phyloP scores from a whole-genome alignment of 2,113 vertebrate genomes.

The Mixornis gularis region DNA sequence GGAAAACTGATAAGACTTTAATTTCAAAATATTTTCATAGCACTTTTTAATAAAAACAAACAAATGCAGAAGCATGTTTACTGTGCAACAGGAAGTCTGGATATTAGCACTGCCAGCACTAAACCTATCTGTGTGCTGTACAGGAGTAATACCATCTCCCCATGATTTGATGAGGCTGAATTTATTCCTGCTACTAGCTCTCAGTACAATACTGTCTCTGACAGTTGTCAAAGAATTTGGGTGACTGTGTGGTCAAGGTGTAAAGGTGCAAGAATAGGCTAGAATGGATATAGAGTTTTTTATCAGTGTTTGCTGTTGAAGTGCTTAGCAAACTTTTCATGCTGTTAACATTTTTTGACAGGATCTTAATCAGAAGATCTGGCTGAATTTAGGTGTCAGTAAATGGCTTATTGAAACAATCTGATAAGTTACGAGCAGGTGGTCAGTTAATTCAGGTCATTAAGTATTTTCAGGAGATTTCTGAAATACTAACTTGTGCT shows the following conservation, averaged over 20 bases:
- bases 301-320: neutral
- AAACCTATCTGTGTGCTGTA: neutral
- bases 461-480: neutral
- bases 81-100: neutral
- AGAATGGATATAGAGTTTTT: neutral
- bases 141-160: neutral
- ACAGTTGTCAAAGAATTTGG: neutral
- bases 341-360: neutral
- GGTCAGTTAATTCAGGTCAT: neutral
- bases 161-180: neutral
- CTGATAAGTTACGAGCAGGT: neutral
- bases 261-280: neutral
- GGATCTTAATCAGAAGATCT: neutral
- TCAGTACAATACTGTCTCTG: neutral
- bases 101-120: neutral
- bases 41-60: neutral
- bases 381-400: neutral
- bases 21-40: neutral
- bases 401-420: neutral
- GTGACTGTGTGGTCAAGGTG: neutral
- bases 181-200: neutral
- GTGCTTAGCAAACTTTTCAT: neutral
- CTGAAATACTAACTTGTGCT: neutral
- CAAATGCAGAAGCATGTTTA: neutral
- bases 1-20: neutral